Evolutionary conservation across 2,797 vertebrate species (phyloP), one percentile per base, ranked within the genome.

Genomic region (Crenichthys baileyi): DNA sequence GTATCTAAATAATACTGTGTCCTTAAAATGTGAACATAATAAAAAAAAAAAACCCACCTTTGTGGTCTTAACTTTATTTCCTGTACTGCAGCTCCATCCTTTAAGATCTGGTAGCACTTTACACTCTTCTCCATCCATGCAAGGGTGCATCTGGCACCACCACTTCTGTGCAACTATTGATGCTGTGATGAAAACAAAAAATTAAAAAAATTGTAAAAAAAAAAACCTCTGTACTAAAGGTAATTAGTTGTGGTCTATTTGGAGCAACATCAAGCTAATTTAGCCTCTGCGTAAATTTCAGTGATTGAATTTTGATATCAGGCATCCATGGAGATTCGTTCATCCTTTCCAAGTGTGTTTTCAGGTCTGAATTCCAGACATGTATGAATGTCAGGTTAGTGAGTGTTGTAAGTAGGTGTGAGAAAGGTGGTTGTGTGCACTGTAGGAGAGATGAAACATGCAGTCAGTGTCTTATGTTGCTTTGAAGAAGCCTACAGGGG

Each of bases 81-180:
- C 97, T 0, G 95, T 97, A 94, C 98, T 98, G 96, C 98, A 99
- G 96, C 97, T 99, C 98, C 98, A 99, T 53, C 98, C 98, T 1
- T 98, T 98, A 77, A 98, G 95, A 93, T 99, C 98, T 0, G 98
- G 98, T 93, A 99, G 95, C 77, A 99, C 98, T 90, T 97, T 98
- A 92, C 98, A 99, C 87, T 98, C 98, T 85, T 99, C 98, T 50
- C 97, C 98, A 0, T 95, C 95, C 89, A 99, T 96, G 89, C 98
- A 99, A 1, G 98, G 98, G 88, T 98, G 96, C 98, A 99, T 99
- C 92, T 98, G 98, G 93, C 98, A 99, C 98, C 98, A 99, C 98
- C 98, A 99, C 91, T 97, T 98, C 96, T 99, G 98, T 86, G 97
- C 96, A 93, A 99, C 98, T 81, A 99, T 97, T 91, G 97, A 97